These are phyloP conservation scores for Phenganax marumi DNA, from an alignment of 92 coral and sea anemone species.

Conservation along the genomic window DNA sequence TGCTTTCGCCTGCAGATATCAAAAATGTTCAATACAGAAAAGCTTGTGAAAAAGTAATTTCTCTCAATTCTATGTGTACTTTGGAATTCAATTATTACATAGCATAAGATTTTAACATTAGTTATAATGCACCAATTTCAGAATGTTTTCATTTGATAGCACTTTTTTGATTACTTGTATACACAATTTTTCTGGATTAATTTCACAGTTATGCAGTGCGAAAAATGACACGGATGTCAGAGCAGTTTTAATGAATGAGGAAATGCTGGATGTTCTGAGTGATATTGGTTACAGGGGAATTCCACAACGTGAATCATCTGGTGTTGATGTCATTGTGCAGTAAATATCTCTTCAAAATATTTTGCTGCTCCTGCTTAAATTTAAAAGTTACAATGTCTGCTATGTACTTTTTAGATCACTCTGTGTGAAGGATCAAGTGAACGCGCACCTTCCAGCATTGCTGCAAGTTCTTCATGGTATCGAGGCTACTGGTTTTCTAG, in stretches of 20 bases:
- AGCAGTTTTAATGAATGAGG: background rate
- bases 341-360: background rate
- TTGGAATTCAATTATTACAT: background rate
- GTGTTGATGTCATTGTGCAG: conserved; percentile 1
- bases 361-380: background rate
- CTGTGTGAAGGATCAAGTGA: conserved; percentile 66
- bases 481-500: conserved; percentile 55
- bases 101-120: background rate
- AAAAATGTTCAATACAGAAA: background rate
- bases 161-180: background rate
- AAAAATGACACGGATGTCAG: background rate
- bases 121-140: too few species aligned
- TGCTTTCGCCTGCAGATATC: conserved; percentile 9
- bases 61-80: too few species aligned
- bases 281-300: background rate
- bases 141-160: too few species aligned
- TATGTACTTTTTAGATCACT: conserved; percentile 43
- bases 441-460: conserved; percentile 58
- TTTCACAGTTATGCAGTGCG: background rate
- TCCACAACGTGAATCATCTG: conserved; percentile 4
- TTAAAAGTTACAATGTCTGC: background rate
- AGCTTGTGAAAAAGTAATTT: conserved; percentile 11
- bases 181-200: background rate
- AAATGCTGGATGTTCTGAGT: background rate
- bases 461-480: conserved; percentile 66